These are phyloP conservation scores for Aurelia aurita complex sp. Pacific DNA, from an alignment of 30 jellyfish, hydroid and myxozoan species.

Conservation along the genomic window DNA sequence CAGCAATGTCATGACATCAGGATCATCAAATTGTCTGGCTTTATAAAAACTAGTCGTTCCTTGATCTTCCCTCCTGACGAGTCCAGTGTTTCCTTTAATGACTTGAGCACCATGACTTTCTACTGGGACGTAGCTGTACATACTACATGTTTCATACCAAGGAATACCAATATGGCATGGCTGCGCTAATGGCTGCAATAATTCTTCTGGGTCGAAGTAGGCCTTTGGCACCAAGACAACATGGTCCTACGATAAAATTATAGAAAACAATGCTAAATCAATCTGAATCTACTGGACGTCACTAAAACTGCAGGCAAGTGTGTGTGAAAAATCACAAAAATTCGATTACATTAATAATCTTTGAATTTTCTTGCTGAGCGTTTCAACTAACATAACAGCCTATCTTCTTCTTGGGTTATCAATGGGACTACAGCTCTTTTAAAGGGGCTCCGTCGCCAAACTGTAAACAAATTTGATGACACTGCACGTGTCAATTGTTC, in stretches of 20 bases:
- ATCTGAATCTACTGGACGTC: no score
- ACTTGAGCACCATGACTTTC: background rate
- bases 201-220: conserved; percentile 45
- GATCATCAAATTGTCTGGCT: conserved; percentile 60
- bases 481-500: no score
- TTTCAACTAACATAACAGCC: no score
- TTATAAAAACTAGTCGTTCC: background rate
- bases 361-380: no score
- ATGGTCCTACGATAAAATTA: conserved; percentile 56
- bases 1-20: conserved; percentile 67
- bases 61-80: background rate
- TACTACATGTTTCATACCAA: conserved; percentile 38
- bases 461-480: no score
- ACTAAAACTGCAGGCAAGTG: no score
- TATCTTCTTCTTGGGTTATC: no score
- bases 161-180: conserved; percentile 63
- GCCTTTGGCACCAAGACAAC: conserved; percentile 73
- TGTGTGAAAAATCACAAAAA: no score
- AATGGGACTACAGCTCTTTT: no score
- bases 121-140: conserved; percentile 41
- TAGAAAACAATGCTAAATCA: no score
- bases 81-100: conserved; percentile 31
- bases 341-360: no score
- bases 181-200: conserved; percentile 27
- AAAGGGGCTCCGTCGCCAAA: no score